phyloP scores from a whole-genome alignment of 1,140 invertebrate genomes.

The Drosophila kepulauana region DNA sequence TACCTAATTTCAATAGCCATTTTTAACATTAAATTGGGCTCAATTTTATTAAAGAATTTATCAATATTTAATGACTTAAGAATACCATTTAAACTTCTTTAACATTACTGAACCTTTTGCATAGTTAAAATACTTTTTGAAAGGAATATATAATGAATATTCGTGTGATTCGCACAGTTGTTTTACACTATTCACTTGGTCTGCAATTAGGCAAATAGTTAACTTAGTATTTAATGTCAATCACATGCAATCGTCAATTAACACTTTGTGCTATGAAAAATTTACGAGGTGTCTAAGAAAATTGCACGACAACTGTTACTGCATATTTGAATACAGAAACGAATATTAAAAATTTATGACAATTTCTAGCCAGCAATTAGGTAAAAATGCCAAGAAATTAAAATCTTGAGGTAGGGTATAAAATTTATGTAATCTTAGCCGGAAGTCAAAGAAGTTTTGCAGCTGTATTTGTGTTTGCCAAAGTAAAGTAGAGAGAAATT shows the following conservation, averaged over 20 bases:
- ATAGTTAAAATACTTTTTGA: too few relatives aligned
- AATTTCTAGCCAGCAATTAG: not conserved
- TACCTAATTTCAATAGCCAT: too few relatives aligned
- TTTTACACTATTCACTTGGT: not conserved
- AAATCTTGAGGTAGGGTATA: not conserved
- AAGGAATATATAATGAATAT: too few relatives aligned
- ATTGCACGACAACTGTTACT: not conserved
- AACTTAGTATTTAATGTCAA: slow-evolving; percentile 9
- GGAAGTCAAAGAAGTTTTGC: not conserved
- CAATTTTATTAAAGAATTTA: too few relatives aligned
- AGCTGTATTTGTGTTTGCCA: not conserved
- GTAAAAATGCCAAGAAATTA: too few relatives aligned
- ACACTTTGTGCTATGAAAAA: not conserved
- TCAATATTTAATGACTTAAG: too few relatives aligned
- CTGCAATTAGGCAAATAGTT: slow-evolving; percentile 6
- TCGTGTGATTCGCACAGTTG: too few relatives aligned
- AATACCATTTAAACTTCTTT: too few relatives aligned
- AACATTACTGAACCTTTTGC: too few relatives aligned
- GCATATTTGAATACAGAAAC: not conserved
- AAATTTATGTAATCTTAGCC: not conserved
- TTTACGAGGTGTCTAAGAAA: too few relatives aligned
- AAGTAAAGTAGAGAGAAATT: not conserved
- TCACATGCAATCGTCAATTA: slow-evolving; percentile 1
- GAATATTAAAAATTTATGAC: not conserved
- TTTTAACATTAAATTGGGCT: too few relatives aligned